These are phyloP conservation scores for Dastarcus helophoroides DNA, from an alignment of 2,888 invertebrate species.

Conservation along the genomic window DNA sequence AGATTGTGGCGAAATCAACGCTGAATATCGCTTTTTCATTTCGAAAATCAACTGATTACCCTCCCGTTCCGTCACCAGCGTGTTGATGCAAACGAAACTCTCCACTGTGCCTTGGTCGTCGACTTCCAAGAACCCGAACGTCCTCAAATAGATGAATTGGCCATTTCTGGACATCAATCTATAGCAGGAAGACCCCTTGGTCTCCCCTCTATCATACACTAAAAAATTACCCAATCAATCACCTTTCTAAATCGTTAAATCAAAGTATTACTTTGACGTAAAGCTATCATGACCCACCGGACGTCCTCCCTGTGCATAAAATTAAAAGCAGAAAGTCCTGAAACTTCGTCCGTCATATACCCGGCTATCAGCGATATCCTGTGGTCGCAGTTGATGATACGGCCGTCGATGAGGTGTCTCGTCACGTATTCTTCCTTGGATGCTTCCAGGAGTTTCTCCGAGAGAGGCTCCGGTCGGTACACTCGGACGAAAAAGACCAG, in stretches of 20 bases:
- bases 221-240: constrained; percentile 23
- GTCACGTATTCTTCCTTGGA: constrained; percentile 80
- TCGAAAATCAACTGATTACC: constrained; percentile 60
- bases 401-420: constrained; percentile 77
- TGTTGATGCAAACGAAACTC: constrained; percentile 81
- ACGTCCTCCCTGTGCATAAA: constrained; percentile 87
- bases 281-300: constrained; percentile 76
- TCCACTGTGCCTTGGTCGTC: constrained; percentile 69
- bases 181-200: constrained; percentile 79
- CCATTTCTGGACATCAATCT: constrained; percentile 70
- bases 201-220: constrained; percentile 79
- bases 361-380: constrained; percentile 81
- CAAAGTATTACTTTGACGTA: constrained; percentile 76
- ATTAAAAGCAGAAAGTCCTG: constrained; percentile 76
- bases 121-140: constrained; percentile 74
- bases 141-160: constrained; percentile 74
- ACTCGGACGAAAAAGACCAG: constrained; percentile 66
- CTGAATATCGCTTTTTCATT: constrained; percentile 71
- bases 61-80: constrained; percentile 60
- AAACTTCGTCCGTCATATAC: constrained; percentile 80
- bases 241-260: too few relatives aligned
- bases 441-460: constrained; percentile 52
- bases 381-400: constrained; percentile 83
- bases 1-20: constrained; percentile 40
- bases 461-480: constrained; percentile 57